Conservation (phyloP, 2,113 vertebrate genomes). For the Alethe castanea region DNA sequence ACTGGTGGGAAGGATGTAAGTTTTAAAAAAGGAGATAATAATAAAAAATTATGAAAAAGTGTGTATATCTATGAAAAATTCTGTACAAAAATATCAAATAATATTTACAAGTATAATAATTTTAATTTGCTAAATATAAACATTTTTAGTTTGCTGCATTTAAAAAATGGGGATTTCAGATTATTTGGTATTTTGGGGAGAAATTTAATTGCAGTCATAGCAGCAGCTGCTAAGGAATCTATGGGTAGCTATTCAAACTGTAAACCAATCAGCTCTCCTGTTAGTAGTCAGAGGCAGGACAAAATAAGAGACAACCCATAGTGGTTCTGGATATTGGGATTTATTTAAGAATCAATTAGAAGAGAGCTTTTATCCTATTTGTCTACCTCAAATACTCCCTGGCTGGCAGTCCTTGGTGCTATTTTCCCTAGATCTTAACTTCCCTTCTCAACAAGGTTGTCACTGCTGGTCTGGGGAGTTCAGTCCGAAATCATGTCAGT, state of each 20-base stretch:
- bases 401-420: rapidly evolving
- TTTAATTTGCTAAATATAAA: neutral
- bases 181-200: neutral
- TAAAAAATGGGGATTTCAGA: neutral
- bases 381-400: neutral
- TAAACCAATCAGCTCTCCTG: neutral
- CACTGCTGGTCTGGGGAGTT: neutral
- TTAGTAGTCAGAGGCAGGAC: neutral
- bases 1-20: neutral
- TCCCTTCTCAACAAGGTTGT: neutral
- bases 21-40: neutral
- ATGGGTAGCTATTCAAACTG: neutral
- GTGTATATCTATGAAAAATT: neutral
- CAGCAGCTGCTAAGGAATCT: neutral
- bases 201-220: neutral
- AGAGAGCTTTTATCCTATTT: neutral
- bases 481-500: neutral
- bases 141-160: neutral
- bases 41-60: neutral
- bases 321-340: neutral
- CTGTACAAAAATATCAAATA: neutral
- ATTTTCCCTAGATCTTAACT: neutral
- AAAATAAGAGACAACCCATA: neutral
- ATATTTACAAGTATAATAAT: neutral
- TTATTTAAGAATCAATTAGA: neutral